Evolutionary conservation across 2,113 vertebrate genomes (phyloP).

Genomic region (Carassius auratus): DNA sequence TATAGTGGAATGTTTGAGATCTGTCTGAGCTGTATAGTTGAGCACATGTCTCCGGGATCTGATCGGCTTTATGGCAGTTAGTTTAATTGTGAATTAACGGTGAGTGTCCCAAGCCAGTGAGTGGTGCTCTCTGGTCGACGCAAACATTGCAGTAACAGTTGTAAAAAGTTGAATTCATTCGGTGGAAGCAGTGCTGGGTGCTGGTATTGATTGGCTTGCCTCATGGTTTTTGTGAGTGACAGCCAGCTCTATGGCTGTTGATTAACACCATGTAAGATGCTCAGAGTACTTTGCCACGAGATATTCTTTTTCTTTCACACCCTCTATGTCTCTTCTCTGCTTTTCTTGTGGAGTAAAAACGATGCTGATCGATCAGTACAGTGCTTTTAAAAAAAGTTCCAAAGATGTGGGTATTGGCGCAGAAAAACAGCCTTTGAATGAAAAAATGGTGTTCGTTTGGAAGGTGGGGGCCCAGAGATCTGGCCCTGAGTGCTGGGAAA

Average conservation of each 20-base stretch:
- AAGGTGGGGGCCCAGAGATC: slow-evolving; percentile 11
- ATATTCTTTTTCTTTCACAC: slow-evolving; percentile 20
- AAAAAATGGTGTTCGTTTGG: neutral
- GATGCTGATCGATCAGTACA: slow-evolving; percentile 21
- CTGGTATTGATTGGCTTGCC: slow-evolving; percentile 28
- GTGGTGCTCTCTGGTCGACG: neutral
- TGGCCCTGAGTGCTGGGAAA: neutral
- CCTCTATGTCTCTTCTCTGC: slow-evolving; percentile 10
- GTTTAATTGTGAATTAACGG: slow-evolving; percentile 12
- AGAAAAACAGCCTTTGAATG: slow-evolving; percentile 33
- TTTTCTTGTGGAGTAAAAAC: slow-evolving; percentile 18
- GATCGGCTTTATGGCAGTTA: slow-evolving; percentile 4
- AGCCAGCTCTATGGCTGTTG: slow-evolving; percentile 31
- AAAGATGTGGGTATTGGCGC: neutral
- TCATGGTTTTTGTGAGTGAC: slow-evolving; percentile 39
- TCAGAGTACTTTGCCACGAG: slow-evolving; percentile 38
- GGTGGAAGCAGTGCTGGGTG: slow-evolving; percentile 17
- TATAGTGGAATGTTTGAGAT: neutral
- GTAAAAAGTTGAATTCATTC: neutral
- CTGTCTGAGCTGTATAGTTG: neutral
- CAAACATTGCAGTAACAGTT: neutral
- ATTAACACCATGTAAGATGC: slow-evolving; percentile 41
- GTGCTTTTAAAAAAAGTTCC: slow-evolving; percentile 17
- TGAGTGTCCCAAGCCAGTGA: neutral
- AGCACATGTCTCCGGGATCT: neutral